Evolutionary conservation across 1,140 invertebrate genomes (phyloP), one percentile per base, ranked within the genome.

Genomic region (Drosophila santomea): DNA sequence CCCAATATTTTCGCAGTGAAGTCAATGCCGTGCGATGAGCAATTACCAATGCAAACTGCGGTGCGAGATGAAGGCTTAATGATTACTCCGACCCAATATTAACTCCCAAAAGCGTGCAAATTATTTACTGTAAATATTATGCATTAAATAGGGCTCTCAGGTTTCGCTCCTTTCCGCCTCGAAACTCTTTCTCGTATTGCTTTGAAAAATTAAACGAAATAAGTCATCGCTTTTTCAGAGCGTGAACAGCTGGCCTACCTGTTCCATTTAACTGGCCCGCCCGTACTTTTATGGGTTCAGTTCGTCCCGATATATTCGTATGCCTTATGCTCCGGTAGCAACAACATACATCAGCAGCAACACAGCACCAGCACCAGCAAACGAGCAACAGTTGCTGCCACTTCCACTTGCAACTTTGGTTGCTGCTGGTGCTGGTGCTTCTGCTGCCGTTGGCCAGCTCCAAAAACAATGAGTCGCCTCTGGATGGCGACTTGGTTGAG

Each of bases 171-270:
- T 72, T 45, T 54, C 3, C 45, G 17, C 45, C 61, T 17, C 28
- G 7, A 44, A 58, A 66, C 43, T 45, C 35, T 45, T 45, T 20
- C 4, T 20, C 12, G 41, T 66, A 55, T 55, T 51, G 23, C 28
- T 56, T 57, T 41, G 54, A 80, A 47, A 52, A 50, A 73, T 60
- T 66, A 35, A 39, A 36, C 36, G 69, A 71, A 71, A 71, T 71
- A 71, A 86, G 79, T 78, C 66, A 82, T 59, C 64, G 82, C 56
- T 86, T 89, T 86, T 88, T 88, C 79, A 82, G 83, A 88, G 83
- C 83, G 83, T 88, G 83, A 88, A 88, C 84, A 89, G 80, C 83
- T 88, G 77, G 64, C 66, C 79, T 88, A 86, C 82, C 82, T 88
- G 82, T 83, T 86, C 82, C 82, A 86, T 86, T 86, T 86, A 88